A percentile compares a stretch with the other conserved stretches of the same genome.
These are phyloP conservation scores for Falco naumanni DNA, from an alignment of 2,797 vertebrate genomes.

Conservation along the genomic window DNA sequence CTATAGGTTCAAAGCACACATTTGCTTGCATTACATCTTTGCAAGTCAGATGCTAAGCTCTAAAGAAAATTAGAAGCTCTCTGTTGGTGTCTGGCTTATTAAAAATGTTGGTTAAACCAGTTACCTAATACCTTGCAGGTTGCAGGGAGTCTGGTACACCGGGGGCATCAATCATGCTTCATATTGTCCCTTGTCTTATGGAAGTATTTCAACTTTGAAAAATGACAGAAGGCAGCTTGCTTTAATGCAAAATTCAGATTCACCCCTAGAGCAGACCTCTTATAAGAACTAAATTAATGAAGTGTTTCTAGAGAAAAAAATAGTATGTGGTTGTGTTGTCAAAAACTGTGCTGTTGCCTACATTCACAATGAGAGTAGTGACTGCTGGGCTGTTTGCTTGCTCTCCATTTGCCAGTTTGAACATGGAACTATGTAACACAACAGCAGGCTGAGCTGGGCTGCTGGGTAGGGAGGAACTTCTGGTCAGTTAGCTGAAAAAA, in stretches of 20 bases:
- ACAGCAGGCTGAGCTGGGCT: background rate
- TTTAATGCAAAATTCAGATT: background rate
- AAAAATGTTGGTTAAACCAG: background rate
- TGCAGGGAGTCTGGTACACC: background rate
- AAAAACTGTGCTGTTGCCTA: background rate
- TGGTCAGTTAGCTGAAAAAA: background rate
- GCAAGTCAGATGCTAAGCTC: background rate
- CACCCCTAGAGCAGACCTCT: background rate
- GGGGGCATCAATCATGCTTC: background rate
- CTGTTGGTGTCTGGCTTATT: rapidly evolving
- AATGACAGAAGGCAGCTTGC: background rate
- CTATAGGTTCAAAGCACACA: background rate
- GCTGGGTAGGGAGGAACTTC: background rate
- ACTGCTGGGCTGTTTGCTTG: background rate
- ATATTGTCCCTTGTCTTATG: background rate
- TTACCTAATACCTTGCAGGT: background rate
- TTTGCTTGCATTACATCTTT: background rate
- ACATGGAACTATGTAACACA: background rate
- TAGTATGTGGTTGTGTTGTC: background rate
- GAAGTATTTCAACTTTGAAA: background rate
- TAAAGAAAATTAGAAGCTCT: background rate
- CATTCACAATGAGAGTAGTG: background rate
- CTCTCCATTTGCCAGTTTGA: background rate
- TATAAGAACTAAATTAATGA: background rate
- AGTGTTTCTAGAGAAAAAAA: background rate